These are phyloP conservation scores for Babyrousa celebensis DNA, from an alignment of 2,797 vertebrate genomes.

Conservation along the genomic window DNA sequence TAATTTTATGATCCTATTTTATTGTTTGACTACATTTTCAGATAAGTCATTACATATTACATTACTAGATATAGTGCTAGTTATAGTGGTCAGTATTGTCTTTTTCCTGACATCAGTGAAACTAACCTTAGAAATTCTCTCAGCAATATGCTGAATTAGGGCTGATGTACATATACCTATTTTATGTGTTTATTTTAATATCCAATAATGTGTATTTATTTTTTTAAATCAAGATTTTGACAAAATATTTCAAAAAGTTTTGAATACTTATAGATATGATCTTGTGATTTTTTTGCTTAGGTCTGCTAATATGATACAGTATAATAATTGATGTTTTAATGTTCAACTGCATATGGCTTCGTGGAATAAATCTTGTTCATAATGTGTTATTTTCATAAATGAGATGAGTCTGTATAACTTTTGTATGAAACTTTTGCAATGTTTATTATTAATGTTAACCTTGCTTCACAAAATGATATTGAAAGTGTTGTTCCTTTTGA, in stretches of 20 bases:
- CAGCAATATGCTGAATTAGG: neutral
- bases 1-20: conserved; percentile 9
- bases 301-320: neutral
- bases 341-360: neutral
- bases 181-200: neutral
- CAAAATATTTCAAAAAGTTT: neutral
- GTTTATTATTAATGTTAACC: neutral
- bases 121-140: neutral
- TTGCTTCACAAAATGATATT: neutral
- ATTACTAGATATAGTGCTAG: neutral
- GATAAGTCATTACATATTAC: too few species aligned
- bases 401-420: neutral
- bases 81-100: neutral
- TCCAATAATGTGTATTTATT: neutral
- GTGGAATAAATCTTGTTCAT: neutral
- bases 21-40: too few species aligned
- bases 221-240: neutral
- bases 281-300: neutral
- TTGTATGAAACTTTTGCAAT: neutral
- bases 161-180: neutral
- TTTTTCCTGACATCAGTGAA: neutral
- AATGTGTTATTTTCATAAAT: neutral
- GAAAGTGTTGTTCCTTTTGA: neutral
- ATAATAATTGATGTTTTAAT: neutral
- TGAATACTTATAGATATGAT: neutral